Evolutionary conservation across 2,113 vertebrate species (phyloP), one percentile per base, ranked within the genome.

Genomic region (Melanotaenia duboulayi): DNA sequence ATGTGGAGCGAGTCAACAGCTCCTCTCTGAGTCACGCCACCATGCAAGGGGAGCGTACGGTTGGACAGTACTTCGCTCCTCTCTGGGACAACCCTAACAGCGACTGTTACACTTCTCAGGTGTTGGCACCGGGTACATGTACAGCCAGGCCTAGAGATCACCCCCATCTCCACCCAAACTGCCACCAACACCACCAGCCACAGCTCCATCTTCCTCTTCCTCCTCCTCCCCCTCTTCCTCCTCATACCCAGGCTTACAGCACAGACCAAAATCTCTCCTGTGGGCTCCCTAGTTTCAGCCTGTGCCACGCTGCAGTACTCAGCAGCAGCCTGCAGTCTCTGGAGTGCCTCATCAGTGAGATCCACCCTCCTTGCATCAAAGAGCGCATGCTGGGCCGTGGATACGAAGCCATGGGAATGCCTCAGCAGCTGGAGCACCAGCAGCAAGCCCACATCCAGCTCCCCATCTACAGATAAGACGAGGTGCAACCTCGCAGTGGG

Each of bases 281-380:
- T 0, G 92, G 95, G 62, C 88, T 95, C 85, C 92, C 96, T 70
- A 94, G 93, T 82, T 94, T 95, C 65, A 94, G 91, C 14, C 82
- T 95, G 83, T 97, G 97, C 93, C 96, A 96, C 84, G 93, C 97
- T 19, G 96, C 97, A 2, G 92, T 92, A 68, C 96, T 98, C 72
- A 97, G 97, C 95, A 98, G 97, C 94, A 98, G 97, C 92, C 95
- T 98, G 79, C 97, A 96, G 94, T 98, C 97, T 60, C 93, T 98
- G 93, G 97, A 99, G 92, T 97, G 96, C 93, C 96, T 99, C 93
- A 97, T 99, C 95, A 98, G 96, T 19, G 97, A 97, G 92, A 96
- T 99, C 89, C 97, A 96, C 79, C 97, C 97, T 0, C 96, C 97
- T 77, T 98, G 97, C 94, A 98, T 99, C 93, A 98, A 98, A 91